Evolutionary conservation across 2,888 invertebrate genomes (phyloP), one percentile per base, ranked within the genome.

Genomic region (Dione vanillae): DNA sequence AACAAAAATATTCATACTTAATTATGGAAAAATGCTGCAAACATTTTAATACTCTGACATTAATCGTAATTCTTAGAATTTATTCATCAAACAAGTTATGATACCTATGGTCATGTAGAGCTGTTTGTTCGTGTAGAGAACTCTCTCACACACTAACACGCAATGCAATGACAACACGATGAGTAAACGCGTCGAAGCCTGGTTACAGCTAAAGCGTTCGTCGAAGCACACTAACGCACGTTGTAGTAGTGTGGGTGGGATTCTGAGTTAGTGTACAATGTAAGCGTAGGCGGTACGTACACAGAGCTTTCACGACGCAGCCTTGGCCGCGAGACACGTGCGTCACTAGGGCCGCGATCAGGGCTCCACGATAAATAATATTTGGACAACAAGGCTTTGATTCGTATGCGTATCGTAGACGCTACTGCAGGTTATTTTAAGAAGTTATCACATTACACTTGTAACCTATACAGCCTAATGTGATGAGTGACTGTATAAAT

Each of bases 241-340:
- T n/a, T 40, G 19, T 41, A 35, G 14, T 20, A 54, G 73, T 76
- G 72, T 73, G 72, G 12, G 74, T 74, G 45, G 65, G 71, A 67
- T 45, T 64, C 64, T 67, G 70, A 69, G 72, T 74, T 64, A 40
- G 73, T 71, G 75, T 72, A 72, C 70, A 68, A 40, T 67, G 69
- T 68, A 69, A 71, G 71, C 71, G 73, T 74, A 74, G 75, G 77
- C 71, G 71, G 66, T 65, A 73, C 65, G 82, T 84, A 88, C 83
- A 88, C 85, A 85, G 83, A 91, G 92, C 92, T 93, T 92, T 92
- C 92, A 91, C 91, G 84, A 83, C 74, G 80, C 91, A 93, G 92
- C 92, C 92, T 93, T 93, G 92, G 92, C 92, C 92, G 87, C 89
- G 83, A 88, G 86, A 91, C 92, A 92, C 92, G 92, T 92, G 92